Base-by-base conservation (phyloP, 2,797 vertebrate species). In the Cynodonichthys magdalenae region DNA sequence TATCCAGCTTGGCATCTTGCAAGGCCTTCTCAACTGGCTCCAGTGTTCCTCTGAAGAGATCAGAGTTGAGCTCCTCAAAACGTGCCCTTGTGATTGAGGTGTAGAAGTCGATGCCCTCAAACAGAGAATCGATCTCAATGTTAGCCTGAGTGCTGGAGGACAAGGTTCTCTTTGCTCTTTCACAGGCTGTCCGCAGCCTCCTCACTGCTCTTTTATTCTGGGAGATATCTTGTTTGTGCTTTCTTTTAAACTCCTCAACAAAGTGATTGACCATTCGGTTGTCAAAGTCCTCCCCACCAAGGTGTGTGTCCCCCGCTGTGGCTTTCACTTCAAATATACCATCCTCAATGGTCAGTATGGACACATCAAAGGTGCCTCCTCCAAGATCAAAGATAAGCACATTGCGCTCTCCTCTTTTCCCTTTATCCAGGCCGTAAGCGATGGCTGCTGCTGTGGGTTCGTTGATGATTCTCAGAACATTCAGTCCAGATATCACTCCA, bases 251-350 rank as follows among this genome's bases (percentile, higher is more conserved):
- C 97, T 71, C n/a, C n/a, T 96, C 95, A 1, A 95, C 92, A 75
- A 98, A 95, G 84, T 97, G 95, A 61, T 90, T 95, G 61, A 97
- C 96, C 96, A 97, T 95, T 46, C 93, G 90, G 82, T 95, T 96
- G 90, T 97, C 95, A 83, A 96, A 98, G 90, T 96, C 95, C 86
- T 97, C 96, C 28, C 95, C 95, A 1, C 96, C 96, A 52, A 98
- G 89, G 61, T 98, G 96, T 2, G 96, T 98, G 84, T 98, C 96
- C 2, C 96, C 96, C 1, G 96, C 95, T 0, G 95, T 98, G 64
- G 96, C 92, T 81, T 96, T 97, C 51, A 97, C 96, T 83, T 98
- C 95, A 80, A 97, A 98, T 81, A 98, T 96, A 53, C 96, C 96
- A 0, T 96, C 96, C 60, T 97, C 96, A 0, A 97, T 98, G 31